Conservation (phyloP, 2,113 vertebrate genomes). For the Cinclus cinclus region DNA sequence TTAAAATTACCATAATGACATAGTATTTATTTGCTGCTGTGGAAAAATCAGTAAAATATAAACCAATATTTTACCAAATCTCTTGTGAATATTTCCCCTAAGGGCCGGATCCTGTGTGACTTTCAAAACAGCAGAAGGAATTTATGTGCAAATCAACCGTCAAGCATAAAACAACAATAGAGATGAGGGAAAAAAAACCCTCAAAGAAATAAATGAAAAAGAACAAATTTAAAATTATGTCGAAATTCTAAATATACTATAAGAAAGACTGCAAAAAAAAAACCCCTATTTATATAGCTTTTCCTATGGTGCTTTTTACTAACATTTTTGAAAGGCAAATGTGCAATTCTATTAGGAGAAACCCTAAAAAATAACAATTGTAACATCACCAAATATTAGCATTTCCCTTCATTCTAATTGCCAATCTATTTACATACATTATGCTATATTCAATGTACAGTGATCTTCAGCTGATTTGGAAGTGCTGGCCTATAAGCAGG, state of each 20-base stretch:
- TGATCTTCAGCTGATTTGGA: background rate
- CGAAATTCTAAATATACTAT: background rate
- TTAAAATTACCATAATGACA: background rate
- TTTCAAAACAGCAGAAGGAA: conserved; percentile 62
- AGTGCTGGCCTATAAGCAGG: background rate
- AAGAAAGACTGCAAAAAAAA: background rate
- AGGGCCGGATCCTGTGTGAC: background rate
- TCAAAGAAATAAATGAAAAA: background rate
- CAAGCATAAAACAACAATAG: conserved; percentile 38
- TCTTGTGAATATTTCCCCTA: conserved; percentile 31
- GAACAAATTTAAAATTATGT: background rate
- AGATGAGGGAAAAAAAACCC: background rate
- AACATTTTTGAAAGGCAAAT: background rate
- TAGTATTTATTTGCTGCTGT: background rate
- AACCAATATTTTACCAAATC: conserved; percentile 28
- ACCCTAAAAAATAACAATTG: conserved; percentile 12
- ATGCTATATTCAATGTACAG: background rate
- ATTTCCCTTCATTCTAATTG: conserved; percentile 12
- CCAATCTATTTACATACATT: background rate
- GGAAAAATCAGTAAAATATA: conserved; percentile 22
- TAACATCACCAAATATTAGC: background rate
- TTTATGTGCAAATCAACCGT: conserved; percentile 57
- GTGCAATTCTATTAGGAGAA: conserved; percentile 12
- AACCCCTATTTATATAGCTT: background rate
- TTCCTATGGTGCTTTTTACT: background rate